Percentiles rank a stretch among this genome's conserved stretches.
These are phyloP conservation scores for Athripsodes cinereus DNA, from an alignment of 2,888 invertebrate species.

Conservation along the genomic window DNA sequence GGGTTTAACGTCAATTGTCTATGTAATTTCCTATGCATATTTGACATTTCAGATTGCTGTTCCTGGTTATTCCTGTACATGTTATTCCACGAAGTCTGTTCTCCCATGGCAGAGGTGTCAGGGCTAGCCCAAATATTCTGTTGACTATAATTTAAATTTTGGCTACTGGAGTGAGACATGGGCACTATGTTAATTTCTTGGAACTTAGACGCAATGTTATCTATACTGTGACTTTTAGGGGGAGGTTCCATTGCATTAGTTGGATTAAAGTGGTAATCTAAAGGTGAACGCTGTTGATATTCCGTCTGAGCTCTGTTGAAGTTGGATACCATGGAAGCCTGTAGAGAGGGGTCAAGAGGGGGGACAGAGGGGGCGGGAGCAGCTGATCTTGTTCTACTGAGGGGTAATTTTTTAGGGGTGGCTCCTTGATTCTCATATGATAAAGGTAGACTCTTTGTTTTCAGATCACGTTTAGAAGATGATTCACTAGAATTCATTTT, in stretches of 20 bases:
- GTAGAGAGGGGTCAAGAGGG: constrained; percentile 34
- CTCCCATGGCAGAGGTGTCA: neutral
- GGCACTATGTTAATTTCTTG: constrained; percentile 16
- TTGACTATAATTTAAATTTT: constrained; percentile 31
- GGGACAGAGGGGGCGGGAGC: constrained; percentile 40
- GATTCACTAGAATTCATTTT: constrained; percentile 38
- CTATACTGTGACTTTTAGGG: constrained; percentile 51
- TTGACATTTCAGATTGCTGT: constrained; percentile 39
- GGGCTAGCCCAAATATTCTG: constrained; percentile 18
- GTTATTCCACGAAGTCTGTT: constrained; percentile 11
- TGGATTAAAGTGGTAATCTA: constrained; percentile 10
- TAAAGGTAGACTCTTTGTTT: constrained; percentile 58
- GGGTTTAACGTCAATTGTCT: constrained; percentile 81
- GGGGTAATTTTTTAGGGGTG: constrained; percentile 50
- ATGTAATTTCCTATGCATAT: constrained; percentile 72
- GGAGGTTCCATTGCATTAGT: constrained; percentile 30
- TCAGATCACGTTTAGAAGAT: constrained; percentile 56
- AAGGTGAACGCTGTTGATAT: constrained; percentile 34
- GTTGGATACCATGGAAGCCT: constrained; percentile 38
- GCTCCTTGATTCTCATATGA: constrained; percentile 40
- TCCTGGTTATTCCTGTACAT: constrained; percentile 11
- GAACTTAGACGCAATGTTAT: constrained; percentile 41
- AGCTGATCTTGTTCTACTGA: constrained; percentile 65
- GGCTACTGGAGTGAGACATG: constrained; percentile 4
- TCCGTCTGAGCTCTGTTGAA: constrained; percentile 47